Conservation (phyloP, 2,113 vertebrate genomes). For the Perca fluviatilis region DNA sequence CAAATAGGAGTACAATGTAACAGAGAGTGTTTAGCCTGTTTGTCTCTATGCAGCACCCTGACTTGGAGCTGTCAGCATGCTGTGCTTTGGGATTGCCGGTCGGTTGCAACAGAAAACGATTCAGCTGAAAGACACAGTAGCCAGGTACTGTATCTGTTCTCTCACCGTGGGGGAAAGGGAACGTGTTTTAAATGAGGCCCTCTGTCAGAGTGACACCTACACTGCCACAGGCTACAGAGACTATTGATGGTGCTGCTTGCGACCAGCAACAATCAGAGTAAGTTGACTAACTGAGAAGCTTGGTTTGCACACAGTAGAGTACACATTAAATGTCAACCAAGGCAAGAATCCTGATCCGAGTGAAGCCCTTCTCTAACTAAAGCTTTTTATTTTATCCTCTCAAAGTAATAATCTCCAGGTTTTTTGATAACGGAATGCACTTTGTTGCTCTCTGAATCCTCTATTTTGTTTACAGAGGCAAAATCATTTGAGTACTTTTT, state of each 20-base stretch:
- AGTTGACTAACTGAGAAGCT: background rate
- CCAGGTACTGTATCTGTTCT: conserved; percentile 13
- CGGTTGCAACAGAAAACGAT: conserved; percentile 6
- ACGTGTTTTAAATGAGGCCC: conserved; percentile 32
- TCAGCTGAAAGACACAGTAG: conserved; percentile 28
- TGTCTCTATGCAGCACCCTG: background rate
- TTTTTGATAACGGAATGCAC: background rate
- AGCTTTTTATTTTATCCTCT: background rate
- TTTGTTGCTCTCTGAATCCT: background rate
- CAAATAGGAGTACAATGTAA: background rate
- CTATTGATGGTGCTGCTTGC: background rate
- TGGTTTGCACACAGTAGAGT: background rate
- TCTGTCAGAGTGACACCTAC: conserved; percentile 7
- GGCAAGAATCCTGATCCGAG: background rate
- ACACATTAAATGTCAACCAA: background rate
- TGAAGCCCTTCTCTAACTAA: background rate
- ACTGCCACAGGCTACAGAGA: background rate
- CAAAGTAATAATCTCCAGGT: background rate
- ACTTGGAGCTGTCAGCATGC: background rate
- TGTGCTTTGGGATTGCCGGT: background rate
- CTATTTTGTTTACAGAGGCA: background rate
- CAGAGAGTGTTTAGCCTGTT: background rate
- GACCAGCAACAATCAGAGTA: background rate
- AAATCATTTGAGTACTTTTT: background rate
- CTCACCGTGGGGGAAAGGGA: conserved; percentile 8